Base-by-base conservation (phyloP, 2,113 vertebrate genomes). In the Rutilus rutilus region DNA sequence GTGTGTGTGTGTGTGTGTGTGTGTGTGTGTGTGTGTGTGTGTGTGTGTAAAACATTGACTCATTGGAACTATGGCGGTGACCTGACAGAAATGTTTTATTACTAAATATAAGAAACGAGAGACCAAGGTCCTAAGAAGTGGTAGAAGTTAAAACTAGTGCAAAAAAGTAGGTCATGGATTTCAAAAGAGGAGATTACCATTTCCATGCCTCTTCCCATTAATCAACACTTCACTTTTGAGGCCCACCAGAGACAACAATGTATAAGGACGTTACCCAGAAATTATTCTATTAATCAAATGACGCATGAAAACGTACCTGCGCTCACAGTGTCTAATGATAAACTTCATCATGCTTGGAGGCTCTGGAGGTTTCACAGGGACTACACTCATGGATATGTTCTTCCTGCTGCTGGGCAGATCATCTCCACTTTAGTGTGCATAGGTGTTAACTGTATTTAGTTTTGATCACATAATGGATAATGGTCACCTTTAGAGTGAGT, bases 281-380 rank as follows among this genome's bases (percentile, higher is more conserved):
- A 93, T 93, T 91, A 92, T 93, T 93, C 91, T 90, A 94, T 93
- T 93, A 93, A 94, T 95, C 92, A 94, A 93, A 88, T 80, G 87
- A 89, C 5, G 71, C 88, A 88, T 90, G 87, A 91, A 89, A 74
- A 91, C 90, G 89, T 89, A 90, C 89, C 91, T 89, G 89, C 77
- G 52, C 57, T 80, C 36, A 36, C 84, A 79, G 76, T 86, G 67
- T 82, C 54, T 80, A 36, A 87, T 73, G 78, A 36, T 87, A 84
- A 87, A 69, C 83, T 82, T 84, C 84, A 67, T 85, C 77, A 47
- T 65, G 65, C 52, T 79, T 33, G 47, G 67, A 23, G 17, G 86
- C 30, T 82, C 64, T 52, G 76, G 84, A 57, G 27, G 75, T 57
- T 59, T 59, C 33, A 50, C 14, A 50, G 77, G 45, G 54, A 77